Evolutionary conservation across 1,140 invertebrate species (phyloP).

Genomic region (Ostrea edulis): DNA sequence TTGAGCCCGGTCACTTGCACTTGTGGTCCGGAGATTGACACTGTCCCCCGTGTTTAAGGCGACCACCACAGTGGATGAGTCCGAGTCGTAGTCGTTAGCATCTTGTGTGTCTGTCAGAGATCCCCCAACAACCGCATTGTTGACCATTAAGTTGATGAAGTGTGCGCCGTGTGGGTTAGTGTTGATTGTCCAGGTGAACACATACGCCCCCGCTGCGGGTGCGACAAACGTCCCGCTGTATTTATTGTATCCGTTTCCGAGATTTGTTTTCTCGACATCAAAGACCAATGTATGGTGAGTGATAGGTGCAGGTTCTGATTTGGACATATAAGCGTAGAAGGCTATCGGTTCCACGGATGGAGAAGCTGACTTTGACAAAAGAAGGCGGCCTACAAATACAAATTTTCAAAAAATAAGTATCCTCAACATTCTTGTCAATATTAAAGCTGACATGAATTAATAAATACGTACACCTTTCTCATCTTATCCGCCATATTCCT

Average conservation of each 20-base stretch:
- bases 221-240: background rate
- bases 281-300: background rate
- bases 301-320: background rate
- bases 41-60: background rate
- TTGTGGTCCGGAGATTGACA: conserved; percentile 1
- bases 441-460: too few species aligned
- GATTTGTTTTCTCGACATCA: conserved; percentile 27
- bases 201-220: conserved; percentile 20
- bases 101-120: conserved; percentile 18
- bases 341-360: conserved; percentile 16
- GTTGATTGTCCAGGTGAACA: conserved; percentile 26
- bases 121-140: background rate
- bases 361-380: background rate
- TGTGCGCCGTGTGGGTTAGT: background rate
- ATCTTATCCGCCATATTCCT: too few species aligned
- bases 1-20: background rate
- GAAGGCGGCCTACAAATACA: background rate
- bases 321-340: conserved; percentile 40
- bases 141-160: conserved; percentile 9
- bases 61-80: background rate
- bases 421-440: too few species aligned
- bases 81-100: background rate
- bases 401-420: too few species aligned
- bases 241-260: conserved; percentile 40
- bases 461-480: too few species aligned